A percentile compares a stretch with the other conserved stretches of the same genome.
Evolutionary conservation across 2,888 invertebrate species (phyloP).

Genomic region (Parasteatoda lunata): DNA sequence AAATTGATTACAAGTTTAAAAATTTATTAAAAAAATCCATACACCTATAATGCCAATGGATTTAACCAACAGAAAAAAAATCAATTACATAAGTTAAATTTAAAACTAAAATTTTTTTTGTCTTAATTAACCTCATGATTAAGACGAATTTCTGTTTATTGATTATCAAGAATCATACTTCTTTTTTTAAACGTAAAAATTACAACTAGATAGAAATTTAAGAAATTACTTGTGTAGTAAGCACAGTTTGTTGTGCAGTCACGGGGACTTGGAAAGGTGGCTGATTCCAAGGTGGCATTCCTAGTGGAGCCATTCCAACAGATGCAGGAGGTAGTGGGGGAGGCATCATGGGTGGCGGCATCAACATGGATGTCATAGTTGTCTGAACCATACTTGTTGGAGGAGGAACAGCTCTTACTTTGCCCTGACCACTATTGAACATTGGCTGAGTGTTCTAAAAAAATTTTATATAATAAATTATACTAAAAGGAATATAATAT

Average conservation of each 20-base stretch:
- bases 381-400: constrained; percentile 50
- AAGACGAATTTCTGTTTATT: background rate
- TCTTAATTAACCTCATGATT: too few relatives aligned
- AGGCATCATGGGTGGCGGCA: constrained; percentile 61
- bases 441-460: constrained; percentile 54
- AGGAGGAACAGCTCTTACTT: constrained; percentile 50
- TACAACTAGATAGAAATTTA: background rate
- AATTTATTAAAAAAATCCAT: too few relatives aligned
- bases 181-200: background rate
- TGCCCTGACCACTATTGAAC: constrained; percentile 45
- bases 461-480: background rate
- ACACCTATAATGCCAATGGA: too few relatives aligned
- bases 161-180: background rate
- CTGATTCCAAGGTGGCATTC: constrained; percentile 67
- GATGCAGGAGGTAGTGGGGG: constrained; percentile 59
- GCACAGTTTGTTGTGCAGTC: constrained; percentile 18
- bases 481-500: background rate
- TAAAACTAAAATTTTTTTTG: too few relatives aligned
- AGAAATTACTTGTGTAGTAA: constrained; percentile 37
- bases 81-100: too few relatives aligned
- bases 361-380: constrained; percentile 36
- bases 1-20: too few relatives aligned
- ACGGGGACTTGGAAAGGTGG: constrained; percentile 52
- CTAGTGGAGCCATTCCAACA: constrained; percentile 46
- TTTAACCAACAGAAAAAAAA: too few relatives aligned